Evolutionary conservation across 2,888 invertebrate species (phyloP).

Genomic region (Xylota segnis): DNA sequence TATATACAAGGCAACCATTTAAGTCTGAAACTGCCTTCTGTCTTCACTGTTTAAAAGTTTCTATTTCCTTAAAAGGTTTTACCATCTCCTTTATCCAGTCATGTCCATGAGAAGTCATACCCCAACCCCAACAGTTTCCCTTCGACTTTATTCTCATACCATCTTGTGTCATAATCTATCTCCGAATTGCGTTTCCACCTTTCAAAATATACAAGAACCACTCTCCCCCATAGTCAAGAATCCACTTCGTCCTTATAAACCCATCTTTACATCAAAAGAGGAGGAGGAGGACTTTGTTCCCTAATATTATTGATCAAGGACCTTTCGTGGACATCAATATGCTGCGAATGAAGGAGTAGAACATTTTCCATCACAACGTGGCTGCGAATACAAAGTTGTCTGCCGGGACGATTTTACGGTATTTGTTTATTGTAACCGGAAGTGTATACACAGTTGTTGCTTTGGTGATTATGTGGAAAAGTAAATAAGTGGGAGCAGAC

Average conservation of each 20-base stretch:
- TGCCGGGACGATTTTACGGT: slow-evolving; percentile 4
- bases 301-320: slow-evolving; percentile 1
- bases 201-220: not conserved
- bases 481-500: slow-evolving; percentile 17
- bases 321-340: slow-evolving; percentile 16
- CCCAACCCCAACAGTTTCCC: not conserved
- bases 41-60: no score
- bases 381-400: slow-evolving; percentile 1
- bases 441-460: slow-evolving; percentile 5
- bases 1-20: no score
- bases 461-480: slow-evolving; percentile 9
- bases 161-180: not conserved
- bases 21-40: no score
- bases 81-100: not conserved
- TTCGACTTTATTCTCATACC: no score
- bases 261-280: not conserved
- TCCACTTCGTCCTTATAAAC: not conserved
- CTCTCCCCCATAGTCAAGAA: not conserved
- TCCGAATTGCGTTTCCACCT: not conserved
- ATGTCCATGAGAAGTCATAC: not conserved
- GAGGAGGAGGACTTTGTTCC: not conserved
- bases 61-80: no score
- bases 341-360: not conserved
- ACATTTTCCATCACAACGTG: slow-evolving; percentile 17
- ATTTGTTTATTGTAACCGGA: slow-evolving; percentile 24